phyloP scores from a whole-genome alignment of 1,140 invertebrate genomes.

The Drosophila biarmipes region DNA sequence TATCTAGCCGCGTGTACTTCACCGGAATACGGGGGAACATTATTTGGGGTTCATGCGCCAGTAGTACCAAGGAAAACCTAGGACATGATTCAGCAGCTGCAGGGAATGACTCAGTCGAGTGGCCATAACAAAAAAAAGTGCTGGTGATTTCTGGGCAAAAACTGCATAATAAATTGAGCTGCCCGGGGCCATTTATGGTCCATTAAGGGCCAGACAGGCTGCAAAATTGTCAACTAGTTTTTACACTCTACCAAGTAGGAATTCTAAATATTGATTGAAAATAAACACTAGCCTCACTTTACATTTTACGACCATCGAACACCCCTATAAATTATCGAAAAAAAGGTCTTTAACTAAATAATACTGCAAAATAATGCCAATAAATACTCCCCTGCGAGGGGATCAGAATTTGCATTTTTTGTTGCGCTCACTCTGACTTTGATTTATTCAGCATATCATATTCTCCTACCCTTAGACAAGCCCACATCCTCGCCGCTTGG shows the following conservation, averaged over 20 bases:
- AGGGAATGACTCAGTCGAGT: conserved; percentile 68
- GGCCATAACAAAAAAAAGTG: conserved; percentile 57
- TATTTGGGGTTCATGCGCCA: not conserved
- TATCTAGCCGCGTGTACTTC: conserved; percentile 54
- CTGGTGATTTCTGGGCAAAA: conserved; percentile 54
- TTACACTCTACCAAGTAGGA: not conserved
- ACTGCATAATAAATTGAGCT: conserved; percentile 56
- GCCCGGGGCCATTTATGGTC: conserved; percentile 59
- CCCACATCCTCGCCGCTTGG: conserved; percentile 64
- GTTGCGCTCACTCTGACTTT: conserved; percentile 12
- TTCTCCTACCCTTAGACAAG: conserved; percentile 24
- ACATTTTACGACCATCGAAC: conserved; percentile 23
- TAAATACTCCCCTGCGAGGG: conserved; percentile 11
- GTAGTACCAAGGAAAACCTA: conserved; percentile 29
- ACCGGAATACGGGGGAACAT: conserved; percentile 16
- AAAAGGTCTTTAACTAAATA: conserved; percentile 9
- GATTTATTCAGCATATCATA: conserved; percentile 45
- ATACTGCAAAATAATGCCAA: conserved; percentile 21
- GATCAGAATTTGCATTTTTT: conserved; percentile 38
- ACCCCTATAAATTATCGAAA: conserved; percentile 15
- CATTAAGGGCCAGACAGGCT: conserved; percentile 38
- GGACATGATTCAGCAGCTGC: conserved; percentile 64
- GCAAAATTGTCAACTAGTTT: conserved; percentile 20
- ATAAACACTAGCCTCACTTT: conserved; percentile 19
- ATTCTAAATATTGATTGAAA: conserved; percentile 20